phyloP scores from a whole-genome alignment of 2,888 invertebrate genomes.

The Leptinotarsa rubiginosa region DNA sequence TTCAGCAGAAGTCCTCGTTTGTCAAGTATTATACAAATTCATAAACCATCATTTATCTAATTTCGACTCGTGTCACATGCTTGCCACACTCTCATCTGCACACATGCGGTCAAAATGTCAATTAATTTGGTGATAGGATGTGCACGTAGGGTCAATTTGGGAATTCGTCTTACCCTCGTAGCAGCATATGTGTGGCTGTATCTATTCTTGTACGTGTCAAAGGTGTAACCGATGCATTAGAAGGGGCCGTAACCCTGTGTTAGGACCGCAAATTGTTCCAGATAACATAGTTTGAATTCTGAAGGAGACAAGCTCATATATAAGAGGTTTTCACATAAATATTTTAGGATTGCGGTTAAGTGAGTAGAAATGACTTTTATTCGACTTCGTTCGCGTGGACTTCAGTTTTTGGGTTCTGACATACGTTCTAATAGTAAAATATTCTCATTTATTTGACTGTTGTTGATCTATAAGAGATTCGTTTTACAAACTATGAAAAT shows the following conservation, averaged over 20 bases:
- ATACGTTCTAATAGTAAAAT: too few species aligned
- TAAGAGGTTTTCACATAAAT: background rate
- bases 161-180: background rate
- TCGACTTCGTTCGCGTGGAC: too few species aligned
- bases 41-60: slow-evolving; percentile 19
- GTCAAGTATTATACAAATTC: background rate
- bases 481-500: too few species aligned
- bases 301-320: slow-evolving; percentile 25
- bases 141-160: slow-evolving; percentile 30
- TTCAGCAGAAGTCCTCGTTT: too few species aligned
- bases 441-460: too few species aligned
- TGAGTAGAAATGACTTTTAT: too few species aligned
- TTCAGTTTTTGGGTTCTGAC: too few species aligned
- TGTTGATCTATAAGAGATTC: too few species aligned
- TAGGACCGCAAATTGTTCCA: slow-evolving; percentile 44
- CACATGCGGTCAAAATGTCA: slow-evolving; percentile 43
- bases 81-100: slow-evolving; percentile 18
- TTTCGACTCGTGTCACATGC: slow-evolving; percentile 22
- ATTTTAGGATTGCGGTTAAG: background rate
- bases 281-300: slow-evolving; percentile 43
- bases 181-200: slow-evolving; percentile 33
- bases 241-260: slow-evolving; percentile 44
- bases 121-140: slow-evolving; percentile 38
- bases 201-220: slow-evolving; percentile 43
- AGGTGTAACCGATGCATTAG: slow-evolving; percentile 38